Evolutionary conservation across 2,113 vertebrate species (phyloP).

Genomic region (Ahaetulla prasina): DNA sequence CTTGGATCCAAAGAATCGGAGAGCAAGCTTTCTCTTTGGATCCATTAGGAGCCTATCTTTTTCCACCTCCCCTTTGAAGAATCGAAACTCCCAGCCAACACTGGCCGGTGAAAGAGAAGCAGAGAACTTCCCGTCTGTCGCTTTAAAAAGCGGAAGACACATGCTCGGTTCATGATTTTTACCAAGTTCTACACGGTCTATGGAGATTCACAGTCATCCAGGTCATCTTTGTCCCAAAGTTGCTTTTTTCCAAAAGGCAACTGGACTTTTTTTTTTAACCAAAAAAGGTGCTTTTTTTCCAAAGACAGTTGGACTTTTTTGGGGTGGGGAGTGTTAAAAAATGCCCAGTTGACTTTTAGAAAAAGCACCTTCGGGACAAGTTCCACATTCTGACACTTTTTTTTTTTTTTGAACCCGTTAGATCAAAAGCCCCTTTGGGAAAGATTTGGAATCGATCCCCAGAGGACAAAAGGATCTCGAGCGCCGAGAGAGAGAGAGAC

Average conservation of each 20-base stretch:
- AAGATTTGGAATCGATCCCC: constrained; percentile 31
- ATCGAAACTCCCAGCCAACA: background rate
- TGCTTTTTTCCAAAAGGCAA: background rate
- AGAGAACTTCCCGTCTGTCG: background rate
- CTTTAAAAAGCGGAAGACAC: constrained; percentile 15
- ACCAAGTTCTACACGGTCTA: background rate
- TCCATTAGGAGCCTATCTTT: background rate
- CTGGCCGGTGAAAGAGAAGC: background rate
- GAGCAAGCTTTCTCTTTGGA: background rate
- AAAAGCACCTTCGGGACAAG: background rate
- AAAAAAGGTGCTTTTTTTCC: too few species aligned
- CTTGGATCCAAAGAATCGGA: background rate
- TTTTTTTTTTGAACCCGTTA: background rate
- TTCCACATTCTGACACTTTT: constrained; percentile 4
- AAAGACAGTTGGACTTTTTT: too few species aligned
- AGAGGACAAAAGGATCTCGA: constrained; percentile 4
- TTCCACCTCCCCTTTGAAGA: background rate
- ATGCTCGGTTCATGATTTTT: background rate
- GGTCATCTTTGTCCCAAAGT: background rate
- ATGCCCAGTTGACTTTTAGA: background rate
- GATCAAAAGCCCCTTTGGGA: constrained; percentile 19
- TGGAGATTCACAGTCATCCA: background rate
- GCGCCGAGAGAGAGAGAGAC: constrained; percentile 34
- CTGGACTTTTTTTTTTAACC: too few species aligned
- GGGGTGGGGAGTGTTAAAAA: too few species aligned